A percentile compares a stretch with the other conserved stretches of the same genome.
phyloP scores from a whole-genome alignment of 2,113 vertebrate genomes.

The Ibidorhyncha struthersii region DNA sequence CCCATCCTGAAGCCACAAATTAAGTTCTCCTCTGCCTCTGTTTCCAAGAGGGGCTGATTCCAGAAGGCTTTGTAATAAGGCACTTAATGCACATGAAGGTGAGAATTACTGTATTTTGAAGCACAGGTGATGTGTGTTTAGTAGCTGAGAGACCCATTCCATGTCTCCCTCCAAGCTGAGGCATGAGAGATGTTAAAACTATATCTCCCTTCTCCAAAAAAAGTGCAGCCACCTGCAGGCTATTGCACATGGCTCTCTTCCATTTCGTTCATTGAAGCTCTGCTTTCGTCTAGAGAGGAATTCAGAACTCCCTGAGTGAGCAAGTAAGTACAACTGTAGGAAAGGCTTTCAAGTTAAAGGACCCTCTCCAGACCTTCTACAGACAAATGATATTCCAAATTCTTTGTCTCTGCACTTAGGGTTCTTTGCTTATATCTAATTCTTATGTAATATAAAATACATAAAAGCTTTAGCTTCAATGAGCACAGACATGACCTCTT shows the following conservation, averaged over 20 bases:
- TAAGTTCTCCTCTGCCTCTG: neutral
- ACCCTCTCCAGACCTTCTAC: neutral
- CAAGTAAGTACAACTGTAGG: neutral
- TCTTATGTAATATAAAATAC: neutral
- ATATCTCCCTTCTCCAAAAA: neutral
- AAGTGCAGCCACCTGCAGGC: neutral
- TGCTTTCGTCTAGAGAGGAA: neutral
- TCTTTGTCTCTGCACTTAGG: neutral
- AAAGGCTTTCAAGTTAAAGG: neutral
- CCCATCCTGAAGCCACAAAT: neutral
- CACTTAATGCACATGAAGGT: neutral
- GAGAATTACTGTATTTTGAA: neutral
- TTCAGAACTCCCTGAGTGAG: neutral
- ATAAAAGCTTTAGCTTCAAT: neutral
- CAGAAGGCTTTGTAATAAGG: neutral
- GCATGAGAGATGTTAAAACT: neutral
- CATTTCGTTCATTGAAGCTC: neutral
- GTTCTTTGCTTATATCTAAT: neutral
- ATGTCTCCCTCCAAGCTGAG: neutral
- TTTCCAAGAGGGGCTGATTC: neutral
- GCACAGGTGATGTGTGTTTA: neutral
- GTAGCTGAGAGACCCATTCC: neutral
- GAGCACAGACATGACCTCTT: neutral
- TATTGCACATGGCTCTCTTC: accelerated
- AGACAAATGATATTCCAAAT: neutral